Conservation (phyloP, 2,113 vertebrate species). For the Antennarius striatus region DNA sequence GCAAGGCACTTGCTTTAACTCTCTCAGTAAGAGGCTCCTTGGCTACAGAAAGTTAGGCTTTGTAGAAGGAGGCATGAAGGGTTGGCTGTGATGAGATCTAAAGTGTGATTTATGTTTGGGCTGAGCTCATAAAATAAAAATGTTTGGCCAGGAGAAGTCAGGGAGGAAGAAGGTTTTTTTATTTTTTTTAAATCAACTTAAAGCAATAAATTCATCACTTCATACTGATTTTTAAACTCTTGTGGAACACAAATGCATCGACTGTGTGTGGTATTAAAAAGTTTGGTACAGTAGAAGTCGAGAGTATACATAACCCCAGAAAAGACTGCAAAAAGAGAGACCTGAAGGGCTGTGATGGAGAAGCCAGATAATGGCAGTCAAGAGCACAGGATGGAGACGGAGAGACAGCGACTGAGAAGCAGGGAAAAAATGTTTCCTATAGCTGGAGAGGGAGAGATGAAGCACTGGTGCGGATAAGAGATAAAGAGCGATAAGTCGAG, state of each 20-base stretch:
- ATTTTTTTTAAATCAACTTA: conserved; percentile 6
- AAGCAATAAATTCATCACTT: conserved; percentile 24
- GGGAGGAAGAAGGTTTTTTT: no score
- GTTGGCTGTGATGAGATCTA: conserved; percentile 14
- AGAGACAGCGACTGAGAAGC: background rate
- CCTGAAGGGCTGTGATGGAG: conserved; percentile 54
- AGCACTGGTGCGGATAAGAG: conserved; percentile 46
- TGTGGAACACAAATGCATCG: background rate
- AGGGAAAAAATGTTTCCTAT: conserved; percentile 16
- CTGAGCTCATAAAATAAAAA: conserved; percentile 52
- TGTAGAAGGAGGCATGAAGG: conserved; percentile 4
- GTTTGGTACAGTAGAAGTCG: conserved; percentile 4
- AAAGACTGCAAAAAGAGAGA: conserved; percentile 48
- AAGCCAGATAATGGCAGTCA: conserved; percentile 41
- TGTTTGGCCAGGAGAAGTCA: conserved; percentile 18
- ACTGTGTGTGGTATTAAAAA: background rate
- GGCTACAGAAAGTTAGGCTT: conserved; percentile 34
- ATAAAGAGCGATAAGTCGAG: conserved; percentile 68
- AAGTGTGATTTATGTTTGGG: conserved; percentile 31
- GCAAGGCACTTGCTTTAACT: conserved; percentile 68
- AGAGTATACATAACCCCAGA: conserved; percentile 30
- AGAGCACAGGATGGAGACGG: conserved; percentile 31
- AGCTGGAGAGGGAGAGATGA: conserved; percentile 45
- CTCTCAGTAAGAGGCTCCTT: conserved; percentile 46
- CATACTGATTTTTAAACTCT: background rate